Conservation (phyloP, 1,140 invertebrate genomes). For the Ylistrum balloti region DNA sequence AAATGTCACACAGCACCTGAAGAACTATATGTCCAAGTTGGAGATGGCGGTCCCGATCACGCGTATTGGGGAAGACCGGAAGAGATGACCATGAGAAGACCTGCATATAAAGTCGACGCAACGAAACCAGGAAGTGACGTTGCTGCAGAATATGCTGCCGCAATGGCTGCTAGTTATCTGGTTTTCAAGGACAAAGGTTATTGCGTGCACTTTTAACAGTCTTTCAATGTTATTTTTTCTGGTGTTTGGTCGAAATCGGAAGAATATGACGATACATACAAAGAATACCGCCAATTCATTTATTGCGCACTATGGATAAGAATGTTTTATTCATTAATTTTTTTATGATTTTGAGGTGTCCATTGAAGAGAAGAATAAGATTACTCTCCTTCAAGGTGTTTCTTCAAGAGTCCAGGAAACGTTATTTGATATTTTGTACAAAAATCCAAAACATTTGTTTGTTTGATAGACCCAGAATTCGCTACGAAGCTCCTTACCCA, state of each 20-base stretch:
- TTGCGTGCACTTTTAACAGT: not conserved
- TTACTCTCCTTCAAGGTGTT: no score
- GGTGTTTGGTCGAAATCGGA: no score
- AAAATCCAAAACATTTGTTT: no score
- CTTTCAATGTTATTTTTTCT: not conserved
- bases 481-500: constrained; percentile 83
- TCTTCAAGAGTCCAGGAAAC: no score
- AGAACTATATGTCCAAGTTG: constrained; percentile 74
- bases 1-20: constrained; percentile 83
- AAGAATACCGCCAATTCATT: no score
- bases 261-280: no score
- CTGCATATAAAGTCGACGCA: constrained; percentile 66
- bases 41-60: constrained; percentile 72
- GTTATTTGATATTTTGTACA: no score
- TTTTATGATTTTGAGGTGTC: no score
- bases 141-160: constrained; percentile 75
- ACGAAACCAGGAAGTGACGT: constrained; percentile 73
- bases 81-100: constrained; percentile 73
- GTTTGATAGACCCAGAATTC: constrained; percentile 82
- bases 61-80: constrained; percentile 74
- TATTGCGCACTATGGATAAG: no score
- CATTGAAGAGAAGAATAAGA: no score
- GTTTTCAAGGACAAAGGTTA: constrained; percentile 82
- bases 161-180: constrained; percentile 70
- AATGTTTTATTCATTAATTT: no score